A percentile compares a stretch with the other conserved stretches of the same genome.
These are phyloP conservation scores for Columba livia DNA, from an alignment of 2,113 vertebrate species.

Conservation along the genomic window DNA sequence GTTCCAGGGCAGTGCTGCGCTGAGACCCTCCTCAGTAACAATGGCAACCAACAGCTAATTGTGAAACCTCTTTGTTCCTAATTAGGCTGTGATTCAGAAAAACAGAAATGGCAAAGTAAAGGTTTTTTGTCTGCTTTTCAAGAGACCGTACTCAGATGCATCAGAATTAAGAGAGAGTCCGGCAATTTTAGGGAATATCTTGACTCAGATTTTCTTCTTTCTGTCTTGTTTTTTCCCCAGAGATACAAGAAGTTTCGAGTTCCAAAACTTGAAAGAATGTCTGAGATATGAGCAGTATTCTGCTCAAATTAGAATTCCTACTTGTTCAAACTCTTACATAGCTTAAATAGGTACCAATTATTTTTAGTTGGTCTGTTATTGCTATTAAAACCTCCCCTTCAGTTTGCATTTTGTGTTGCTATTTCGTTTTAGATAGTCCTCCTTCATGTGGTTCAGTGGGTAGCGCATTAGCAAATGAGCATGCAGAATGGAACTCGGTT, in stretches of 20 bases:
- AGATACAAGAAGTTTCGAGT: background rate
- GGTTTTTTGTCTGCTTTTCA: background rate
- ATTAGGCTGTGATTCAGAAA: background rate
- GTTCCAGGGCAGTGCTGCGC: background rate
- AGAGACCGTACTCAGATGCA: background rate
- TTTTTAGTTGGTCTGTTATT: background rate
- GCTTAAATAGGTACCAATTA: background rate
- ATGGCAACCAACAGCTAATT: background rate
- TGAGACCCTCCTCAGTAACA: background rate
- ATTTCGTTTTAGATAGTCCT: background rate
- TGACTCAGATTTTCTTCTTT: background rate
- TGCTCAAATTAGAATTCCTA: background rate
- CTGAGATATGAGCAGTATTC: background rate
- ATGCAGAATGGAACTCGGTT: background rate
- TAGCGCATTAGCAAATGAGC: background rate
- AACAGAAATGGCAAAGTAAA: background rate
- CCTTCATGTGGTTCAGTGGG: background rate
- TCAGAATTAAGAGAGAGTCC: background rate
- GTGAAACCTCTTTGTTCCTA: background rate
- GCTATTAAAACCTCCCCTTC: background rate
- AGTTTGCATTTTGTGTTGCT: background rate
- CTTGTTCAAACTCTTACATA: background rate
- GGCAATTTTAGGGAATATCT: background rate
- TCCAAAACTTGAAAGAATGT: background rate
- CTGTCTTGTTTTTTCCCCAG: accelerated